phyloP scores from a whole-genome alignment of 2,888 invertebrate genomes.

The Alloscopus bannaensis region DNA sequence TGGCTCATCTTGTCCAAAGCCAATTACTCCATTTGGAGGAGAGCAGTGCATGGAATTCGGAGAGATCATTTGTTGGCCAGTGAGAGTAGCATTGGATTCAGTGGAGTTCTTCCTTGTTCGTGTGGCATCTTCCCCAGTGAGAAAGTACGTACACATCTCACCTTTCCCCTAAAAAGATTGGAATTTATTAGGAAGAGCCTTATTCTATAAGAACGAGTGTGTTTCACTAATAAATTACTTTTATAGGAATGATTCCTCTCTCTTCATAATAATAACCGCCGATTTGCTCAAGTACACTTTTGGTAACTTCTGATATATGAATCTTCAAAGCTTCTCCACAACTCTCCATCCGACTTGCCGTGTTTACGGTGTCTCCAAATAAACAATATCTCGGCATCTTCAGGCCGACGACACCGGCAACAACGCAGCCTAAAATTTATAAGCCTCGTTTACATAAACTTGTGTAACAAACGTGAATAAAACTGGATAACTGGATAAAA shows the following conservation, averaged over 20 bases:
- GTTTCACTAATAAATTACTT: too few relatives aligned
- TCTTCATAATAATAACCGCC: constrained; percentile 90
- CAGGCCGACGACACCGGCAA: constrained; percentile 88
- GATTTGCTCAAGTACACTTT: constrained; percentile 84
- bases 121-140: constrained; percentile 79
- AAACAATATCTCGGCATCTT: constrained; percentile 81
- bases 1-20: constrained; percentile 44
- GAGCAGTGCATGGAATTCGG: constrained; percentile 30
- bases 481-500: too few relatives aligned
- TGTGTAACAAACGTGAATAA: too few relatives aligned
- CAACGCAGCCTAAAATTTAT: constrained; percentile 79
- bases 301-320: constrained; percentile 89
- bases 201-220: too few relatives aligned
- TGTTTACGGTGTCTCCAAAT: constrained; percentile 85
- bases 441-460: too few relatives aligned
- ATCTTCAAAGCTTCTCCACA: constrained; percentile 90
- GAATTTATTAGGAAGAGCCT: too few relatives aligned
- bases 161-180: constrained; percentile 83
- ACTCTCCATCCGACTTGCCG: constrained; percentile 88
- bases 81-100: constrained; percentile 27
- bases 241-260: constrained; percentile 87
- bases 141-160: constrained; percentile 85
- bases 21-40: constrained; percentile 42
- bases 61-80: background rate
- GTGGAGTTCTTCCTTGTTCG: constrained; percentile 60